Percentiles rank a stretch among this genome's conserved stretches.
phyloP scores from a whole-genome alignment of 2,797 vertebrate genomes.

The Intellagama lesueurii region DNA sequence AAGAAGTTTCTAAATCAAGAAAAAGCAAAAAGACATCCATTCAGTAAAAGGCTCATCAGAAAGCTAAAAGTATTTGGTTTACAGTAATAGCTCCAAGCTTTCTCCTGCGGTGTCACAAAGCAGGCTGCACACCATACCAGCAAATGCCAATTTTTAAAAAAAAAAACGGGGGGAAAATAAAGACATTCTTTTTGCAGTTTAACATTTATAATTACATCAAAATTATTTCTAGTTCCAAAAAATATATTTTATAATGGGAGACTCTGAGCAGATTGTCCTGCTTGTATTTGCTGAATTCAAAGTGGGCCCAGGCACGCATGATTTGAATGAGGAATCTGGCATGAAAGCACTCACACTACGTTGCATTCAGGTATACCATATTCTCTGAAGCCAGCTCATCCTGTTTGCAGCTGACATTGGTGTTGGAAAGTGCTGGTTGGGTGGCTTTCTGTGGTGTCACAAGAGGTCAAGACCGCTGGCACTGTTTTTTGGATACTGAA shows the following conservation, averaged over 20 bases:
- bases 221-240: conserved; percentile 38
- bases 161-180: not conserved
- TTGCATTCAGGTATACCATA: not conserved
- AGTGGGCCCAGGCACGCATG: not conserved
- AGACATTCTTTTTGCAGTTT: conserved; percentile 16
- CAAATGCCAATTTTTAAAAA: conserved; percentile 51
- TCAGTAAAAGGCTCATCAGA: conserved; percentile 41
- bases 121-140: conserved; percentile 59
- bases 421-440: not conserved
- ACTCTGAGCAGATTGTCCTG: not conserved
- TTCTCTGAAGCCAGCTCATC: not conserved
- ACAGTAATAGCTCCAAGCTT: conserved; percentile 43
- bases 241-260: conserved; percentile 4
- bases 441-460: not conserved
- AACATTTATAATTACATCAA: conserved; percentile 12
- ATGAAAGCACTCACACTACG: not conserved
- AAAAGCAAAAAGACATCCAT: conserved; percentile 30
- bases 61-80: conserved; percentile 53
- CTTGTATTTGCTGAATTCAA: conserved; percentile 10
- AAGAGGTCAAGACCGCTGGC: not conserved
- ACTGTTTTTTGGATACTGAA: no score
- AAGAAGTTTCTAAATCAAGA: conserved; percentile 61
- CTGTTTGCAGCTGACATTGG: not conserved
- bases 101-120: conserved; percentile 29
- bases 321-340: not conserved